These are phyloP conservation scores for Peromyscus aztecus DNA, from an alignment of 2,797 vertebrate genomes.

Conservation along the genomic window DNA sequence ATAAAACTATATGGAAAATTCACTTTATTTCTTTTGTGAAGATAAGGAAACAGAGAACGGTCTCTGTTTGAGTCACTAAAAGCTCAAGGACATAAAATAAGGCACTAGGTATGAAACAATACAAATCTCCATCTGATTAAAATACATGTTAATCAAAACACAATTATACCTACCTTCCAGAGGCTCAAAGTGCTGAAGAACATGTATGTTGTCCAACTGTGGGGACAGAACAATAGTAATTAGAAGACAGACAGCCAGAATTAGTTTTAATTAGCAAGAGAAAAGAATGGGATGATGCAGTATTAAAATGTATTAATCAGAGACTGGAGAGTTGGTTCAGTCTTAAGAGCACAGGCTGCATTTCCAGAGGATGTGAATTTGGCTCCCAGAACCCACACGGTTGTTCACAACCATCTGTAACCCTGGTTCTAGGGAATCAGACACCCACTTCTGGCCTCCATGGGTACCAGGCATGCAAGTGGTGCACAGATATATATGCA, in stretches of 20 bases:
- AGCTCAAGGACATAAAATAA: constrained; percentile 22
- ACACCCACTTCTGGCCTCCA: background rate
- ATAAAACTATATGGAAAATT: constrained; percentile 17
- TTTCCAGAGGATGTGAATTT: background rate
- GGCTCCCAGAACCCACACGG: background rate
- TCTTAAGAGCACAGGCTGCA: background rate
- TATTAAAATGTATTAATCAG: background rate
- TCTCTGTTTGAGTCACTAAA: constrained; percentile 25
- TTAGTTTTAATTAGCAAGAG: background rate
- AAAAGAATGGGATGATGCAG: constrained; percentile 8
- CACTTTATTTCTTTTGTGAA: constrained; percentile 44
- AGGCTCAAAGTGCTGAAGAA: constrained; percentile 93
- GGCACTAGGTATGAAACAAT: background rate
- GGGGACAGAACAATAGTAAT: constrained; percentile 74
- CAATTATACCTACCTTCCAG: constrained; percentile 89
- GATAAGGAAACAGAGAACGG: background rate
- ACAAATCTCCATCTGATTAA: constrained; percentile 37
- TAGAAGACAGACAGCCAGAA: constrained; percentile 7
- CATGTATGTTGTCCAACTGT: constrained; percentile 93
- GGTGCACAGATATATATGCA: background rate
- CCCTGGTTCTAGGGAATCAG: background rate
- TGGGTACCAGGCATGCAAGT: background rate
- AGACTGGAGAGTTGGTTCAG: background rate
- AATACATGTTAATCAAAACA: background rate
- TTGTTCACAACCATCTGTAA: background rate